These are phyloP conservation scores for Sinelater perroti DNA, from an alignment of 2,888 invertebrate genomes.

Conservation along the genomic window DNA sequence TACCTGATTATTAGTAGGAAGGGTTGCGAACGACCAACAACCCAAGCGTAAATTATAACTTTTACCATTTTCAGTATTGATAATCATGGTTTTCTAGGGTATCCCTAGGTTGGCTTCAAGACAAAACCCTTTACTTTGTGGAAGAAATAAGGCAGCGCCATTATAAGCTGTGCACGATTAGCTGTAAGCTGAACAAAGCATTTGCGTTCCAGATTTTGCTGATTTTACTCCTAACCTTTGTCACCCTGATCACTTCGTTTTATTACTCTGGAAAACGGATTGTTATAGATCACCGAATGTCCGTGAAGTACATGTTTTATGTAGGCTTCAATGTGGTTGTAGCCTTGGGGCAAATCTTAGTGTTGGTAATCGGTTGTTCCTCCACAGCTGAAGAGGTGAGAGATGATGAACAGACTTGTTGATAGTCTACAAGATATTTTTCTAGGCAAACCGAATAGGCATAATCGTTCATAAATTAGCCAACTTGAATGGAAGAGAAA, in stretches of 20 bases:
- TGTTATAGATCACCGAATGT: slow-evolving; percentile 2
- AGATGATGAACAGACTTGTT: not conserved
- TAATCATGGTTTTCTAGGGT: slow-evolving; percentile 2
- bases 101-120: not conserved
- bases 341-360: not conserved
- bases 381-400: slow-evolving; percentile 7
- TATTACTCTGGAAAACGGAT: slow-evolving; percentile 16
- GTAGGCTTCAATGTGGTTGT: not conserved
- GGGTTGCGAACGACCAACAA: not conserved
- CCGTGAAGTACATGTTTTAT: slow-evolving; percentile 4
- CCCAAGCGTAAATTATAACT: slow-evolving; percentile 1
- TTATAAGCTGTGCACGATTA: slow-evolving; percentile 5
- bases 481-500: not conserved
- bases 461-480: slow-evolving; percentile 11
- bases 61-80: not conserved
- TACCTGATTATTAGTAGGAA: not conserved
- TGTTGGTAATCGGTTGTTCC: slow-evolving; percentile 7
- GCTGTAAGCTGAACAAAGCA: slow-evolving; percentile 8
- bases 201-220: slow-evolving; percentile 4
- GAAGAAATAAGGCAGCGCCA: slow-evolving; percentile 9
- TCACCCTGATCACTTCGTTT: slow-evolving; percentile 14
- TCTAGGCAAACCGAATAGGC: slow-evolving; percentile 10
- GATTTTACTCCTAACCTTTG: slow-evolving; percentile 15
- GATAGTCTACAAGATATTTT: not conserved
- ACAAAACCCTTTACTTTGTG: slow-evolving; percentile 6